phyloP scores from a whole-genome alignment of 2,797 vertebrate genomes.

The Sebastes minor region DNA sequence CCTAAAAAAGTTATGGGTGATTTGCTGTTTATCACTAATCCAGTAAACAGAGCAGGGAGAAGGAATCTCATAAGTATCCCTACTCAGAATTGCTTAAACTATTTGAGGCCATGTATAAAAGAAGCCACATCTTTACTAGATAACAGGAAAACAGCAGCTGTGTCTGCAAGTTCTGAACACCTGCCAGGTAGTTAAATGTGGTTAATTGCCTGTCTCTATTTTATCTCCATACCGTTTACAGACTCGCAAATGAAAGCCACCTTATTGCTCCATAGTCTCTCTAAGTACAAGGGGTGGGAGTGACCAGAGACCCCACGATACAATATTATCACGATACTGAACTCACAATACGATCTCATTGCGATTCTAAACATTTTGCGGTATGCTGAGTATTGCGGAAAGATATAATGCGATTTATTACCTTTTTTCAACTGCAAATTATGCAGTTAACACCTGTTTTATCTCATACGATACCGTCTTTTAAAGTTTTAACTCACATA shows the following conservation, averaged over 20 bases:
- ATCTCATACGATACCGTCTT: too few relatives aligned
- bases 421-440: too few relatives aligned
- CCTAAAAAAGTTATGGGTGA: constrained; percentile 19
- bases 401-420: too few relatives aligned
- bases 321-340: too few relatives aligned
- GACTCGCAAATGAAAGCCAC: background rate
- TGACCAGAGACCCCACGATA: too few relatives aligned
- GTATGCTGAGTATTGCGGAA: too few relatives aligned
- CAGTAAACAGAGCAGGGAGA: constrained; percentile 6
- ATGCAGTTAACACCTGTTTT: too few relatives aligned
- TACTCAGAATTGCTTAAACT: background rate
- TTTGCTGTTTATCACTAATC: constrained; percentile 43
- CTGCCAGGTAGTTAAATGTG: background rate
- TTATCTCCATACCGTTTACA: background rate
- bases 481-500: too few relatives aligned
- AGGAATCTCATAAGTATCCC: constrained; percentile 4
- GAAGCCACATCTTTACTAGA: background rate
- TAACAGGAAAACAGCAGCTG: background rate
- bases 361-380: too few relatives aligned
- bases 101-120: constrained; percentile 8
- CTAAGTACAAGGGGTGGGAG: background rate
- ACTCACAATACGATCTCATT: too few relatives aligned
- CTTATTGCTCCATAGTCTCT: background rate
- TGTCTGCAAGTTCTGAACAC: background rate
- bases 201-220: background rate